Evolutionary conservation across 2,888 invertebrate species (phyloP), one percentile per base, ranked within the genome.

Genomic region (Sericinus montela): DNA sequence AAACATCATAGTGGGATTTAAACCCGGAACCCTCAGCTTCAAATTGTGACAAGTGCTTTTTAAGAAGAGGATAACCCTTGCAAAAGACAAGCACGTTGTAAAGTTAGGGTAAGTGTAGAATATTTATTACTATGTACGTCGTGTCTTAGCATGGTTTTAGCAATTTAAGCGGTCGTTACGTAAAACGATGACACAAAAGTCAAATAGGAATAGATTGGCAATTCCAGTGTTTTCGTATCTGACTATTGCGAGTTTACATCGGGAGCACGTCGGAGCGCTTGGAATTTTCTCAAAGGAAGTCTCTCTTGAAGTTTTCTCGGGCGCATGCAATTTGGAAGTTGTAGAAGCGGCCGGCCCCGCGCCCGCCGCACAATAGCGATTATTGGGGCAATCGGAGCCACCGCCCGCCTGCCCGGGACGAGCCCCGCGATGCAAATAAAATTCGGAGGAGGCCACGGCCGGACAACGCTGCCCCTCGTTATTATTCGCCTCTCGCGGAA

Each of bases 401-500:
- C 59, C 62, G 62, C 60, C 56, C 59, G 59, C 56, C 51, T 48
- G 56, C 69, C 71, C 72, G 67, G 73, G 72, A 73, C 75, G 72
- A 72, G 73, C 68, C 75, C 72, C 75, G 73, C 73, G 78, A 85
- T 85, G 84, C 84, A 86, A 87, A 88, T 86, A 84, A 75, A 84
- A 83, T 77, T 83, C 75, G 65, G 68, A 72, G 71, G 69, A 80
- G 76, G 73, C 78, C 74, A 69, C 72, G 72, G 71, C 78, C 78
- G 85, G 84, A 83, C 85, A 82, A 68, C 74, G 75, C 78, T 81
- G 80, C 72, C 81, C 85, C 81, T 85, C 83, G 77, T 86, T 86
- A 81, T 85, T 88, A 87, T 87, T 86, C 86, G 78, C 71, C 79
- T 80, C 85, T 84, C 83, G 85, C 78, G 74, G 76, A 83, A 86